Conservation (phyloP, 2,888 invertebrate species). For the Chironomus riparius region DNA sequence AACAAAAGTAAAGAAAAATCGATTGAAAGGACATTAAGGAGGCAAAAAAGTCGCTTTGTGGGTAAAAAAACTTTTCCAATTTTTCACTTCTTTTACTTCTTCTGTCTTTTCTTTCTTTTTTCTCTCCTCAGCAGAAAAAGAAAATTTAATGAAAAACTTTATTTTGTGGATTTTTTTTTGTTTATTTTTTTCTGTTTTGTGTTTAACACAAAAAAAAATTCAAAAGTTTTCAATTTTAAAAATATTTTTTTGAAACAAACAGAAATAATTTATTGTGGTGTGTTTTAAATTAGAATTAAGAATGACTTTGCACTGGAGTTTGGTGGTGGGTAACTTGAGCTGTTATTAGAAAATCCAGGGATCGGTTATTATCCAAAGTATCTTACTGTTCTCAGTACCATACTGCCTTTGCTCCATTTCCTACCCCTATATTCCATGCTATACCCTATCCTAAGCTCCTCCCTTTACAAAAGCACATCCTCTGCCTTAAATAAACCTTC, state of each 20-base stretch:
- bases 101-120: background rate
- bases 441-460: too few relatives aligned
- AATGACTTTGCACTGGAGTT: too few relatives aligned
- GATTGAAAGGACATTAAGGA: slow-evolving; percentile 24
- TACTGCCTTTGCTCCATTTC: too few relatives aligned
- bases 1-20: slow-evolving; percentile 5
- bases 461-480: too few relatives aligned
- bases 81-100: background rate
- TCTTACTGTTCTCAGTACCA: too few relatives aligned
- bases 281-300: background rate
- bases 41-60: background rate
- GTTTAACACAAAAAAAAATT: background rate
- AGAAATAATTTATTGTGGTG: background rate
- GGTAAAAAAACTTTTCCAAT: background rate
- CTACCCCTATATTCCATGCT: too few relatives aligned
- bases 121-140: background rate
- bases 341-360: too few relatives aligned
- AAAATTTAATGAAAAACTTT: background rate
- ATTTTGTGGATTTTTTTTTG: background rate
- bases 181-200: background rate
- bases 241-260: too few relatives aligned
- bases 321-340: too few relatives aligned
- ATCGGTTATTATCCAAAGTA: too few relatives aligned
- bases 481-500: too few relatives aligned
- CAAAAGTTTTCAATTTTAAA: background rate